Conservation (phyloP, 2,888 invertebrate species). For the Invenusta paracnida region DNA sequence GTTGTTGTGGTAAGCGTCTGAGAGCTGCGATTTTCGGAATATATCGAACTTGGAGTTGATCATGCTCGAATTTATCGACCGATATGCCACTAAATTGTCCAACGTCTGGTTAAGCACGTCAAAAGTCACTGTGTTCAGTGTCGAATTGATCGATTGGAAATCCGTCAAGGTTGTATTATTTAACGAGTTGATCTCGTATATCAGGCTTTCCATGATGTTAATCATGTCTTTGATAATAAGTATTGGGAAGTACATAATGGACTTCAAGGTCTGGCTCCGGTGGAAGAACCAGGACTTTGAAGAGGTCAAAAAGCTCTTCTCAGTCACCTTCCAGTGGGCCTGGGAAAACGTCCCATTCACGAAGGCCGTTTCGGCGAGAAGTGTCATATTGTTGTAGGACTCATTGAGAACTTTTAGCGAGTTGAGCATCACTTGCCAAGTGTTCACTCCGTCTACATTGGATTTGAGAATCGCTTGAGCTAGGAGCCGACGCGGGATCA, state of each 20-base stretch:
- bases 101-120: background rate
- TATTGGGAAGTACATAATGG: background rate
- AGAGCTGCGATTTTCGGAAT: background rate
- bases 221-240: background rate
- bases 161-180: background rate
- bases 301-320: background rate
- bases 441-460: background rate
- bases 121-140: background rate
- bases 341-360: background rate
- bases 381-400: background rate
- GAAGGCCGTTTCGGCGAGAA: background rate
- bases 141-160: background rate
- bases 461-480: background rate
- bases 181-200: background rate
- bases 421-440: background rate
- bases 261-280: background rate
- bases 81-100: background rate
- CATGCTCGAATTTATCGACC: background rate
- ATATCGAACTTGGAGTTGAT: background rate
- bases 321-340: background rate
- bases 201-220: background rate
- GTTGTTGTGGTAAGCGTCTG: background rate
- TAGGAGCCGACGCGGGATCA: background rate
- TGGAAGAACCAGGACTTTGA: background rate
- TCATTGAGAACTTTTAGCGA: background rate